Conservation (phyloP, 2,113 vertebrate species). For the Tichodroma muraria region DNA sequence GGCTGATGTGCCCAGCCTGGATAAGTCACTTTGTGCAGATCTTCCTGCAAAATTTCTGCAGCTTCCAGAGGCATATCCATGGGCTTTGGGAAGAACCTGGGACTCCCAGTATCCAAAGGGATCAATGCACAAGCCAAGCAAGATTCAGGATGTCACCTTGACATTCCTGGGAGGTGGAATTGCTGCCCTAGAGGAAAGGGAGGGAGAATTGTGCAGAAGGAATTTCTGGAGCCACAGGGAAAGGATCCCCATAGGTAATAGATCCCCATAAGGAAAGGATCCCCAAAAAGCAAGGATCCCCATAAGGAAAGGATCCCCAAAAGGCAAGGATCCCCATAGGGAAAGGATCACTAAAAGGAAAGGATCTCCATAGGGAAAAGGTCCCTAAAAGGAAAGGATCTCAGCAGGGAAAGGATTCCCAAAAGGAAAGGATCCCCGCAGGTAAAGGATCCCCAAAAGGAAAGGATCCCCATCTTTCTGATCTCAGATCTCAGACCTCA, state of each 20-base stretch:
- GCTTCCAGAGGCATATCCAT: not conserved
- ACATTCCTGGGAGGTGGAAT: not conserved
- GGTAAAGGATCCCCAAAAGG: too few relatives aligned
- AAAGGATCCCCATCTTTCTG: not conserved
- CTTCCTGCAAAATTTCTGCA: not conserved
- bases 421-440: not conserved
- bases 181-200: not conserved
- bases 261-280: not conserved
- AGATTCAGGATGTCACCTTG: not conserved
- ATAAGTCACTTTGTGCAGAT: not conserved
- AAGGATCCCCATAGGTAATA: accelerated
- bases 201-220: not conserved
- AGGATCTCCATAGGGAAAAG: not conserved
- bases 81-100: not conserved
- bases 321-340: not conserved
- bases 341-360: not conserved
- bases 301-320: not conserved
- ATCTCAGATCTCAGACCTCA: not conserved
- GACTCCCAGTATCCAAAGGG: not conserved
- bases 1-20: not conserved
- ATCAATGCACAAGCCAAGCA: not conserved
- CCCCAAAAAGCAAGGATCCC: not conserved
- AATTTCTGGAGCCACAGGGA: not conserved
- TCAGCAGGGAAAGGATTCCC: not conserved
- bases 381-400: not conserved